These are phyloP conservation scores for Seriola aureovittata DNA, from an alignment of 2,113 vertebrate species.

Conservation along the genomic window DNA sequence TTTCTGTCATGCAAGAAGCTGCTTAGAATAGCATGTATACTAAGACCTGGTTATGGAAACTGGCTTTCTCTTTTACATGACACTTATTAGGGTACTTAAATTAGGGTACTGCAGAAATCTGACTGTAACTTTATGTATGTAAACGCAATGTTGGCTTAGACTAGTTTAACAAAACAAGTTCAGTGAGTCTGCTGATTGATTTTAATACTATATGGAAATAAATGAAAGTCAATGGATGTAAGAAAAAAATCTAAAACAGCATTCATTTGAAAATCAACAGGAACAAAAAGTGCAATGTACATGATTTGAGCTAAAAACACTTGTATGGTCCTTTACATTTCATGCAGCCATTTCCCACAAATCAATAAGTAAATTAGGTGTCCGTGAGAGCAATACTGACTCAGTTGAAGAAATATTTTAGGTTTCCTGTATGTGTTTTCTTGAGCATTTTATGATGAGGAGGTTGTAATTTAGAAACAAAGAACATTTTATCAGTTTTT, in stretches of 20 bases:
- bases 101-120: too few species aligned
- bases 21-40: too few species aligned
- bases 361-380: background rate
- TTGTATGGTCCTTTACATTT: background rate
- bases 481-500: constrained; percentile 35
- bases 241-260: background rate
- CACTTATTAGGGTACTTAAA: too few species aligned
- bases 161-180: too few species aligned
- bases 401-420: constrained; percentile 3
- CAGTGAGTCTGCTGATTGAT: background rate
- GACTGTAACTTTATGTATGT: background rate
- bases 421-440: constrained; percentile 22
- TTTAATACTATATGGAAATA: background rate
- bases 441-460: constrained; percentile 17
- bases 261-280: background rate
- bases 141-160: background rate
- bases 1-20: too few species aligned
- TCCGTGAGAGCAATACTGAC: background rate
- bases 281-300: background rate
- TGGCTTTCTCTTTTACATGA: background rate
- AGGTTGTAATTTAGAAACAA: constrained; percentile 13
- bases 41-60: background rate
- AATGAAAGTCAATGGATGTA: background rate
- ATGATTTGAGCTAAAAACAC: constrained; percentile 9
- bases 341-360: background rate